These are phyloP conservation scores for Mechanitis mazaeus DNA, from an alignment of 2,888 invertebrate genomes.

Conservation along the genomic window DNA sequence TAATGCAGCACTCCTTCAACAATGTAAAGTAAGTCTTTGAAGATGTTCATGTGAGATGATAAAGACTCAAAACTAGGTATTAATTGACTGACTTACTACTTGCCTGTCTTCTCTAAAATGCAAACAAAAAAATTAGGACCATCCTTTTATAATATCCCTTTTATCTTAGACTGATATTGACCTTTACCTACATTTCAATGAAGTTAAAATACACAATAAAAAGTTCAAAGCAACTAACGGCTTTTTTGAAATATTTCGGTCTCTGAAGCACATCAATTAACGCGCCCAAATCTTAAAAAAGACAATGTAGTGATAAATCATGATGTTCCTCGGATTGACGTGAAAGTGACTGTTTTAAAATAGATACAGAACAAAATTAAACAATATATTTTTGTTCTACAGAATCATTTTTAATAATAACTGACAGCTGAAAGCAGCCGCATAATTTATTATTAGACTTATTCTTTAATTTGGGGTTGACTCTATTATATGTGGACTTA, in stretches of 20 bases:
- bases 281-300: neutral
- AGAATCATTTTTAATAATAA: neutral
- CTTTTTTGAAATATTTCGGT: neutral
- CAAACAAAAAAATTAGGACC: too few relatives aligned
- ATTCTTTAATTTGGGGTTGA: too few relatives aligned
- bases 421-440: neutral
- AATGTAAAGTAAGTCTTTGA: too few relatives aligned
- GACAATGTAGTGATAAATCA: neutral
- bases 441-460: constrained; percentile 2
- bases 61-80: too few relatives aligned
- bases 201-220: constrained; percentile 3
- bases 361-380: neutral
- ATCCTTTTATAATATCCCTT: neutral
- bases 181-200: neutral
- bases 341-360: neutral
- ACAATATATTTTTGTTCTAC: neutral
- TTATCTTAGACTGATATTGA: neutral
- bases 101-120: too few relatives aligned
- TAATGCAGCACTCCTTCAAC: too few relatives aligned
- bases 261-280: neutral
- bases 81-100: too few relatives aligned
- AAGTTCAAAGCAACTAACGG: neutral
- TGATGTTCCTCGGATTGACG: neutral
- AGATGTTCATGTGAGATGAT: too few relatives aligned
- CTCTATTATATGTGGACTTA: too few relatives aligned